Base-by-base conservation (phyloP, 2,888 invertebrate species). In the Lasius platythorax region DNA sequence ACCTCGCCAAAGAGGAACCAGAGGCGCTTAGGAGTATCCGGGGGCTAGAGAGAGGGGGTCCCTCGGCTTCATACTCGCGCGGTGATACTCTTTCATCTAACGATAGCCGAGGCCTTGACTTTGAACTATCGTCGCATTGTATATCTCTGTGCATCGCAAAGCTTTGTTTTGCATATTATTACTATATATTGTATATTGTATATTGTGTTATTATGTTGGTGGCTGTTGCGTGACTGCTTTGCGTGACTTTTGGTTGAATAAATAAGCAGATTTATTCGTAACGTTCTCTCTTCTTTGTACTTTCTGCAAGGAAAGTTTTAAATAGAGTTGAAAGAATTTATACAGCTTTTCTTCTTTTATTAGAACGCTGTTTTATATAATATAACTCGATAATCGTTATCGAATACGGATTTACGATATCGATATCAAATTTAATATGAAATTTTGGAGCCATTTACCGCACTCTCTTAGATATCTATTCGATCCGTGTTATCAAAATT, bases 1-100 rank as follows among this genome's bases (percentile, higher is more conserved):
- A 93, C 93, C 91, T 93, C 91, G 91, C 93, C 93, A 93, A 94
- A 94, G 94, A 93, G 94, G 93, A 93, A 93, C 92, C 93, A 92
- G 91, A 92, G 91, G 91, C 93, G 93, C 93, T 94, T 93, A 93
- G 94, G 91, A 93, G 91, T 91, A 92, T 91, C 92, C 88, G 61
- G 92, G 93, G 92, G 91, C 92, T 92, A 91, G 90, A 87, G 93
- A 93, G 90, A 88, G 93, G 93, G 92, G 92, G 92, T 92, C 91
- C 92, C 90, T 91, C 89, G 89, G 87, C 84, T 88, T 81, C 88
- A 88, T 88, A 85, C 84, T 76, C 79, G 85, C 84, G 82, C 81
- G 73, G 76, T 86, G 89, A 91, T 92, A 92, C 91, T 93, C 92
- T 92, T 94, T 93, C 92, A 93, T 91, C 91, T 89, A 89, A 87